Percentiles rank a stretch among this genome's conserved stretches.
Evolutionary conservation across 35 echinoderm and acorn worm species (phyloP).

Genomic region (Anneissia japonica): DNA sequence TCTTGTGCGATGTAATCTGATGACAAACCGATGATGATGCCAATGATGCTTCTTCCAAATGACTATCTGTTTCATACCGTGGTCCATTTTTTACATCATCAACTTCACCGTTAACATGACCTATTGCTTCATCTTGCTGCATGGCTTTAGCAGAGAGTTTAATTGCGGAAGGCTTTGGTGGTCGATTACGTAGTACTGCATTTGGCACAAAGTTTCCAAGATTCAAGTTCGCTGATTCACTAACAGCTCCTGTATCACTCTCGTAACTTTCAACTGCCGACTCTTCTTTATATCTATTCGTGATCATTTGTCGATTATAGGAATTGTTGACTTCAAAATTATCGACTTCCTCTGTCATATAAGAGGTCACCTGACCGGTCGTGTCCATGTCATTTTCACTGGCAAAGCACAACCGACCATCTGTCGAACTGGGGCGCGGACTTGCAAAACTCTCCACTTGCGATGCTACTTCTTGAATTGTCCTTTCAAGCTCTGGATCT

Average conservation of each 20-base stretch:
- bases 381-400: not conserved
- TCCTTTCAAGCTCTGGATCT: not conserved
- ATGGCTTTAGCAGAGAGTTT: not conserved
- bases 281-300: slow-evolving; percentile 12
- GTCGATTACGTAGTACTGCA: slow-evolving; percentile 29
- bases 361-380: not conserved
- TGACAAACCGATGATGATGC: not conserved
- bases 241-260: slow-evolving; percentile 16
- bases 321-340: slow-evolving; percentile 31
- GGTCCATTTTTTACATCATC: not conserved
- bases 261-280: slow-evolving; percentile 26
- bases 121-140: not conserved
- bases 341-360: slow-evolving; percentile 18
- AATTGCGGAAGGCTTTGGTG: slow-evolving; percentile 7
- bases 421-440: not conserved
- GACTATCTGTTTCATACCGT: not conserved
- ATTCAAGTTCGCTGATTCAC: slow-evolving; percentile 41
- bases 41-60: not conserved
- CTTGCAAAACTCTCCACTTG: not conserved
- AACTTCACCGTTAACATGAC: not conserved
- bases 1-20: not conserved
- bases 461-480: not conserved
- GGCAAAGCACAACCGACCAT: not conserved
- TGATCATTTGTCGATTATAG: slow-evolving; percentile 4
- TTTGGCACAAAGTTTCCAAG: slow-evolving; percentile 48